Percentiles rank a stretch among this genome's conserved stretches.
These are phyloP conservation scores for Habroteleia sp. DNA, from an alignment of 2,888 invertebrate genomes.

Conservation along the genomic window DNA sequence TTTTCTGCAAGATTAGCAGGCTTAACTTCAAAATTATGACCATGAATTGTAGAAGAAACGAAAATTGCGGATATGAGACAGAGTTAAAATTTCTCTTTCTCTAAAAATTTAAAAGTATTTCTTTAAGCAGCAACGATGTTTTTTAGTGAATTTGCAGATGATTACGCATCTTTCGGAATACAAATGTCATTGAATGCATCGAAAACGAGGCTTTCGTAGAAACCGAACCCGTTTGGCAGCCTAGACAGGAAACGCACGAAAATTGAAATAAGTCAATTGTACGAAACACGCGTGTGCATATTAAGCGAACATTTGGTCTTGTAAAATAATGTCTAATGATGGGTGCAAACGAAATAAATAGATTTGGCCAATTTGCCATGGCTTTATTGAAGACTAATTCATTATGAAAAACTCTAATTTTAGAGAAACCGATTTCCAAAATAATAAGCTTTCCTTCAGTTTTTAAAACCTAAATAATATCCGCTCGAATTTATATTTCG, in stretches of 20 bases:
- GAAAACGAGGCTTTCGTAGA: constrained; percentile 50
- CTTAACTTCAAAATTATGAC: too few relatives aligned
- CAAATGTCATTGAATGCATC: constrained; percentile 50
- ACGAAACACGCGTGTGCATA: constrained; percentile 45
- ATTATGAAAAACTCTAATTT: too few relatives aligned
- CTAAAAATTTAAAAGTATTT: constrained; percentile 1
- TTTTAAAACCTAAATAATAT: too few relatives aligned
- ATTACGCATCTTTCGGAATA: constrained; percentile 42
- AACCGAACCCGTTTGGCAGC: constrained; percentile 53
- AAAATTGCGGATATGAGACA: too few relatives aligned
- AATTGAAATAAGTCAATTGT: constrained; percentile 61
- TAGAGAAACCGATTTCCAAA: too few relatives aligned
- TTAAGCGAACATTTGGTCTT: constrained; percentile 43
- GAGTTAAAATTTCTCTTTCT: too few relatives aligned
- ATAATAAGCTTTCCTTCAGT: too few relatives aligned
- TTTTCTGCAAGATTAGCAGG: too few relatives aligned
- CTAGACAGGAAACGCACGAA: constrained; percentile 56
- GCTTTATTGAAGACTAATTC: too few relatives aligned
- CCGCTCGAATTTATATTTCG: too few relatives aligned
- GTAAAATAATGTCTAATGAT: background rate
- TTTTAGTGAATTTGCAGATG: constrained; percentile 24
- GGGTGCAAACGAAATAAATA: background rate
- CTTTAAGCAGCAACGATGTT: constrained; percentile 9
- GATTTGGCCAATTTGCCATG: background rate
- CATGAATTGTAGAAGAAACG: too few relatives aligned